Evolutionary conservation across 2,797 vertebrate genomes (phyloP), one percentile per base, ranked within the genome.

Genomic region (Leptoclinus maculatus): DNA sequence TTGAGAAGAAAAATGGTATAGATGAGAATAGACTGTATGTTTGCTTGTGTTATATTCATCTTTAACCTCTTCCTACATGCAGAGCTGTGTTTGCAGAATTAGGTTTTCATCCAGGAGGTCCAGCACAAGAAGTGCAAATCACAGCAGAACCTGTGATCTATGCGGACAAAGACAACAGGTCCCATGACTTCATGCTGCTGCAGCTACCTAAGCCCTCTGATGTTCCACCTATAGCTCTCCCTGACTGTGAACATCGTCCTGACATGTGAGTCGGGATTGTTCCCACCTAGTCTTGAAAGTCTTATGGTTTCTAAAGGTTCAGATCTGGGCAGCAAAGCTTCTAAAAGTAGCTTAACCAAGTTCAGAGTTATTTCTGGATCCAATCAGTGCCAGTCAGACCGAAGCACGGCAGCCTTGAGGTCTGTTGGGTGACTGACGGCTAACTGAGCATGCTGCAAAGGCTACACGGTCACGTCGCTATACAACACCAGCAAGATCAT

Each of bases 111-210:
- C 16, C 49, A 23, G 64, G 14, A 0, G 1, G 13, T 45, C 17
- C 0, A 13, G 17, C 2, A 10, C 0, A 32, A 56, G 1, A 3
- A n/a, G 39, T 78, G 2, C 0, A 54, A 49, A 79, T 79, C 38
- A 79, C 16, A 21, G 47, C 47, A 51, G 0, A 23, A 8, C 49
- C 67, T 39, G 59, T 53, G 60, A 74, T 67, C 34, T 84, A 12
- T 12, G 49, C 8, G 9, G 68, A 76, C n/a, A 39, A 34, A 2
- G n/a, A 16, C 49, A 16, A 3, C 3, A 71, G 10, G 53, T 0
- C 2, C 6, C 76, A 76, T 45, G 83, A 82, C 3, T 10, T 82
- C 72, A 79, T 76, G 76, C 62, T 82, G 8, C 64, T 79, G 68
- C 32, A 85, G 76, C 60, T 85, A 0, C 72, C 72, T 0, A 0